Percentiles rank a stretch among this genome's conserved stretches.
phyloP scores from a whole-genome alignment of 92 coral and sea anemone species.

The Pocillopora meandrina region DNA sequence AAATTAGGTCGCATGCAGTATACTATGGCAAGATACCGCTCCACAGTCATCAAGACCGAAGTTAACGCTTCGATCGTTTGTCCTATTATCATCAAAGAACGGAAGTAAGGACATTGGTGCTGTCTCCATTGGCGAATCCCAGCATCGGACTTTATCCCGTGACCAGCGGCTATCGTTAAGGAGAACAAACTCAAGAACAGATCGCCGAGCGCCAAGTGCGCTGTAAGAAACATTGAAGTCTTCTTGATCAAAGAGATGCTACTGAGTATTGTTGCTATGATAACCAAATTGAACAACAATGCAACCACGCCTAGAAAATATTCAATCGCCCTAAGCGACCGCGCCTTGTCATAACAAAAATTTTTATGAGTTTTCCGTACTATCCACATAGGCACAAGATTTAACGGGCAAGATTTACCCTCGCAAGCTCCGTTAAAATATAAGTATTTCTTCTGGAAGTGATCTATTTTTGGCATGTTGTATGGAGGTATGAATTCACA shows the following conservation, averaged over 20 bases:
- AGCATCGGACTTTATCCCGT: constrained; percentile 20
- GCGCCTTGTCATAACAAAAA: constrained; percentile 47
- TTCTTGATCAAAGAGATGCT: constrained; percentile 32
- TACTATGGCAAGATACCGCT: constrained; percentile 59
- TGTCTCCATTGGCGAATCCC: constrained; percentile 48
- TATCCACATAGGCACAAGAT: background rate
- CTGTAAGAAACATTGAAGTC: constrained; percentile 49
- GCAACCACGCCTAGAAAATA: constrained; percentile 44
- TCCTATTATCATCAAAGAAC: constrained; percentile 54
- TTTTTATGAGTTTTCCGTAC: constrained; percentile 23
- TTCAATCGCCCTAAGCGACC: constrained; percentile 34
- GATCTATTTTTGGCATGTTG: constrained; percentile 38
- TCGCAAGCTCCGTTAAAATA: constrained; percentile 45
- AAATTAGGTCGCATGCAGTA: constrained; percentile 56
- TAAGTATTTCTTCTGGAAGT: constrained; percentile 30
- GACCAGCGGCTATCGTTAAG: constrained; percentile 55
- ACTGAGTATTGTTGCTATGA: constrained; percentile 31
- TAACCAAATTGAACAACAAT: constrained; percentile 42
- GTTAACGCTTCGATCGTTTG: constrained; percentile 62
- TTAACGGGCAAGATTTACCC: constrained; percentile 20
- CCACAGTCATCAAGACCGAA: constrained; percentile 55
- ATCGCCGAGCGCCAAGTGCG: constrained; percentile 65
- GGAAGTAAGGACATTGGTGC: constrained; percentile 45
- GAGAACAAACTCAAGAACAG: constrained; percentile 55
- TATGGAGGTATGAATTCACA: constrained; percentile 44